Evolutionary conservation across 2,888 invertebrate genomes (phyloP).

Genomic region (Drosophila trichaetosa): DNA sequence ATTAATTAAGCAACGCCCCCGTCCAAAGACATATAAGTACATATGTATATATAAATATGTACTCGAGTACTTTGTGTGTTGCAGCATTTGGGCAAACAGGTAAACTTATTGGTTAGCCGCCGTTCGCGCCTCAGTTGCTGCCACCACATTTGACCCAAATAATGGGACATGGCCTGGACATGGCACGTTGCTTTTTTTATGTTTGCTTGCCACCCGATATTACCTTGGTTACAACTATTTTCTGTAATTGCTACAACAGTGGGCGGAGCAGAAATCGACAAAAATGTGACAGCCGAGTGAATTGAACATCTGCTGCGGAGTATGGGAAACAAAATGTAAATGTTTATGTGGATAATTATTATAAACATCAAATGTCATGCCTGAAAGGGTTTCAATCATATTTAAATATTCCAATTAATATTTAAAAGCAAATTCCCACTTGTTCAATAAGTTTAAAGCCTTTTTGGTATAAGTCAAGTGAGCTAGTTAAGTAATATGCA

Average conservation of each 20-base stretch:
- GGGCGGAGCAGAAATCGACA: slow-evolving; percentile 15
- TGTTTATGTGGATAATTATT: neutral
- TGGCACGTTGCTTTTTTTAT: slow-evolving; percentile 42
- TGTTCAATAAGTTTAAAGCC: neutral
- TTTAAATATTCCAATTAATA: neutral
- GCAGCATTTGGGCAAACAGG: slow-evolving; percentile 30
- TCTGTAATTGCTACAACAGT: slow-evolving; percentile 33
- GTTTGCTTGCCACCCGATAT: slow-evolving; percentile 30
- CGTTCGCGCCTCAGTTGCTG: slow-evolving; percentile 25
- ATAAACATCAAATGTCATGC: neutral
- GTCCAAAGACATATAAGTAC: slow-evolving; percentile 10
- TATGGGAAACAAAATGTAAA: neutral
- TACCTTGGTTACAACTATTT: slow-evolving; percentile 45
- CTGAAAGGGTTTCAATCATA: neutral
- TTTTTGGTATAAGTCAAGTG: neutral
- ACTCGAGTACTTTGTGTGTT: slow-evolving; percentile 9
- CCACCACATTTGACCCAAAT: slow-evolving; percentile 49
- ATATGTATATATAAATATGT: neutral
- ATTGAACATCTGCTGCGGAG: slow-evolving; percentile 33
- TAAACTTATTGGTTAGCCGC: slow-evolving; percentile 44
- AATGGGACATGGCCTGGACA: slow-evolving; percentile 43
- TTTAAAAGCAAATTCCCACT: neutral
- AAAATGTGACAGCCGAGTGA: slow-evolving; percentile 43
- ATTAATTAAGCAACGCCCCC: slow-evolving; percentile 69
- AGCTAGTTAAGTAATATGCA: neutral